phyloP scores from a whole-genome alignment of 2,888 invertebrate species.

The Muscina levida region DNA sequence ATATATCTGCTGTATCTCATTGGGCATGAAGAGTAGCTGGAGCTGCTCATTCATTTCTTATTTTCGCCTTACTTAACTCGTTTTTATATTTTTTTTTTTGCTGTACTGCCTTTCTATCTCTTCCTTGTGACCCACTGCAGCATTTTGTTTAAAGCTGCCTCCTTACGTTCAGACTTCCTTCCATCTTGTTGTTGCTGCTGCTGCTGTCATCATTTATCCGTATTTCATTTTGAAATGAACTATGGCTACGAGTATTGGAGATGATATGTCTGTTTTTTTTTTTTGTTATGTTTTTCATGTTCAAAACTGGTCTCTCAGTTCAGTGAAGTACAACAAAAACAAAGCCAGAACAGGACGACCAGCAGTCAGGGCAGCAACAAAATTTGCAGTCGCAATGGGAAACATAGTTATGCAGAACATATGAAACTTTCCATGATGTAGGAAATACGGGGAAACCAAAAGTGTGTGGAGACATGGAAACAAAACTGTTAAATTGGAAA shows the following conservation, averaged over 20 bases:
- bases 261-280: neutral
- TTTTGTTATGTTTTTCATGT: neutral
- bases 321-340: neutral
- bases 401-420: too few relatives aligned
- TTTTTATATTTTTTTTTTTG: slow-evolving; percentile 4
- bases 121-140: slow-evolving; percentile 34
- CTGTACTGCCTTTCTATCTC: neutral
- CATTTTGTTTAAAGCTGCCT: neutral
- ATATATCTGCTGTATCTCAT: slow-evolving; percentile 1
- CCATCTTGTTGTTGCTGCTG: neutral
- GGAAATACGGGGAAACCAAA: too few relatives aligned
- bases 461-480: too few relatives aligned
- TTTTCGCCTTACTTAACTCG: slow-evolving; percentile 31
- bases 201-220: slow-evolving; percentile 7
- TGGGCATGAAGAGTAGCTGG: neutral
- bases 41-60: neutral
- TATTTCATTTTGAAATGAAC: slow-evolving; percentile 4
- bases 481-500: too few relatives aligned
- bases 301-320: neutral
- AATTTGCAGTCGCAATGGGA: too few relatives aligned
- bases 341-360: neutral
- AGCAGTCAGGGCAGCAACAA: too few relatives aligned
- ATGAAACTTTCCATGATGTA: too few relatives aligned
- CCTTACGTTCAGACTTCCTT: neutral
- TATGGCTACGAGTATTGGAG: slow-evolving; percentile 8